Conservation (phyloP, 1,140 invertebrate genomes). For the Drosophila pectinifera region DNA sequence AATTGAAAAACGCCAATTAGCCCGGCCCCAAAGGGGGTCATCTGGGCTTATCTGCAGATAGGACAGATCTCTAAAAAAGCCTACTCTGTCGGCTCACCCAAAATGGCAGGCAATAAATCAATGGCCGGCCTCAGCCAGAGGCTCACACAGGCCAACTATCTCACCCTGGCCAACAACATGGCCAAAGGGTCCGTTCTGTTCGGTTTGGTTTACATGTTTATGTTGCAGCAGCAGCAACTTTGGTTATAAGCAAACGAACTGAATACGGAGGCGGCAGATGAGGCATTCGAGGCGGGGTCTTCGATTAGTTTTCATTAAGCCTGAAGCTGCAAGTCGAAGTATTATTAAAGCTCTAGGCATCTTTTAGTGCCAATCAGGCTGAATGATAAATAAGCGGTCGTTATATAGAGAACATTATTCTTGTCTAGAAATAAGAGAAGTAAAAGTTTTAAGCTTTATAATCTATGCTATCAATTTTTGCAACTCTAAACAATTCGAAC, state of each 20-base stretch:
- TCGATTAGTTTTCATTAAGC: constrained; percentile 17
- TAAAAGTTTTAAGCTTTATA: too few relatives aligned
- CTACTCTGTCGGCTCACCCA: constrained; percentile 47
- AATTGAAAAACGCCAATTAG: constrained; percentile 82
- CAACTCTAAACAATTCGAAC: too few relatives aligned
- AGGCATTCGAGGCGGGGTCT: not conserved
- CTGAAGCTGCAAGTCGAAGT: not conserved
- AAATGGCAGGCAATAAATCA: constrained; percentile 75
- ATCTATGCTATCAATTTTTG: not conserved
- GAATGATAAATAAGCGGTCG: not conserved
- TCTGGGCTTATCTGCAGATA: constrained; percentile 66
- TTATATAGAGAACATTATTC: not conserved
- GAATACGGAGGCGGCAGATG: constrained; percentile 3
- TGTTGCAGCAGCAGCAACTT: constrained; percentile 32
- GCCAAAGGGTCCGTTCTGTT: constrained; percentile 12
- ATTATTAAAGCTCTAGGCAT: constrained; percentile 2
- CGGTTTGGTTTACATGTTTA: constrained; percentile 29
- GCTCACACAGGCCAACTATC: constrained; percentile 5
- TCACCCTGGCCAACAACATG: constrained; percentile 11
- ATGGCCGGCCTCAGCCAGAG: constrained; percentile 43
- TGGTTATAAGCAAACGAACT: constrained; percentile 26
- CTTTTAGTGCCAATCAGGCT: not conserved
- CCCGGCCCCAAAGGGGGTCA: constrained; percentile 69
- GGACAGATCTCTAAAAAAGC: constrained; percentile 49
- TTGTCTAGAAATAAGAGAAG: too few relatives aligned